These are phyloP conservation scores for Scaptomyza cyrtandrae DNA, from an alignment of 2,888 invertebrate genomes.

Conservation along the genomic window DNA sequence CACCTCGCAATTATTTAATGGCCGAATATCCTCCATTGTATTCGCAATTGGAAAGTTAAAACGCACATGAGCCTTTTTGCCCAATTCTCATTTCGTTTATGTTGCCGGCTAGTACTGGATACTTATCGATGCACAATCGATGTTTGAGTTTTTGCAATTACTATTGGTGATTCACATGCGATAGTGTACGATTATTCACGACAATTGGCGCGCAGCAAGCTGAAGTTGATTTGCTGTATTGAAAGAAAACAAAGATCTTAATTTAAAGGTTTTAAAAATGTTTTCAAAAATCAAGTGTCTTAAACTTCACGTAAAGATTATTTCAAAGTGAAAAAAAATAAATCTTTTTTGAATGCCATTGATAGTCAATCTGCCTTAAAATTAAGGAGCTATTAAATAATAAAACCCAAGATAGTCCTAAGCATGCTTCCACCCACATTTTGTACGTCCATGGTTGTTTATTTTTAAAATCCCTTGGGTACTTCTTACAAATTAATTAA, in stretches of 20 bases:
- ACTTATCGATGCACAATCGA: neutral
- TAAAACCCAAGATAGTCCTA: too few relatives aligned
- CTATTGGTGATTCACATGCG: neutral
- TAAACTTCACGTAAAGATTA: too few relatives aligned
- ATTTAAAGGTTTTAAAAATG: too few relatives aligned
- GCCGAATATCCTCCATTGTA: constrained; percentile 35
- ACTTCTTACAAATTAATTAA: constrained; percentile 67
- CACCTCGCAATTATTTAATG: constrained; percentile 51
- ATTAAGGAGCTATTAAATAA: too few relatives aligned
- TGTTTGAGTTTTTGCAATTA: neutral
- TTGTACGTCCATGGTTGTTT: too few relatives aligned
- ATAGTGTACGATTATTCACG: neutral
- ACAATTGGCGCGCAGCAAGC: neutral
- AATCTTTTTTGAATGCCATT: too few relatives aligned
- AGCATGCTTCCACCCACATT: too few relatives aligned
- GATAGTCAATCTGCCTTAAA: too few relatives aligned
- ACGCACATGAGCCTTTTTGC: too few relatives aligned
- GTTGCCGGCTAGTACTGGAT: constrained; percentile 5
- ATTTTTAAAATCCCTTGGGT: neutral
- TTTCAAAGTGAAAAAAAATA: too few relatives aligned
- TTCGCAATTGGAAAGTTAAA: neutral
- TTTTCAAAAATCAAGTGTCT: too few relatives aligned
- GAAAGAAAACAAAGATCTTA: neutral
- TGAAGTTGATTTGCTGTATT: neutral
- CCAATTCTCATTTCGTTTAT: constrained; percentile 1